These are phyloP conservation scores for Petrocephalus zakoni DNA, from an alignment of 2,113 vertebrate species.

Conservation along the genomic window DNA sequence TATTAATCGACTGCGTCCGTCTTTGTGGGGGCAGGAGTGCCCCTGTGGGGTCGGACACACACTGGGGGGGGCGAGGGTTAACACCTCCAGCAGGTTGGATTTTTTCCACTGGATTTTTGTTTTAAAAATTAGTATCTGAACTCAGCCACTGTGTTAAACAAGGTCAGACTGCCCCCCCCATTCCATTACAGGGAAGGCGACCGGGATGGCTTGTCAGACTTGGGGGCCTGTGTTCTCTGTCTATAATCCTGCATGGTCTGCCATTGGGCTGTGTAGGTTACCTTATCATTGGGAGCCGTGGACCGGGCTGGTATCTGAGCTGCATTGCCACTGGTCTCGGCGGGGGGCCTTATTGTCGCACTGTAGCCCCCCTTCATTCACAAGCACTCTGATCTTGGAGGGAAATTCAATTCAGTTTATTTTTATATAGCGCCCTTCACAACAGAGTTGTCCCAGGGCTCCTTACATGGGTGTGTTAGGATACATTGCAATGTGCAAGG, in stretches of 20 bases:
- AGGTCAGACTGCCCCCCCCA: not conserved
- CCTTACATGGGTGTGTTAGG: too few species aligned
- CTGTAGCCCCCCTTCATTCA: not conserved
- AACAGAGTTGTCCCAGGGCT: too few species aligned
- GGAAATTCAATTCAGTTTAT: too few species aligned
- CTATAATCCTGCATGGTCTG: not conserved
- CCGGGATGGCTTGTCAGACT: not conserved
- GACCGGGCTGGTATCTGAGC: not conserved
- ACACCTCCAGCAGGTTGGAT: not conserved
- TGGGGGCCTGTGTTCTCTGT: not conserved
- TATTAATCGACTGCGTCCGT: constrained; percentile 46
- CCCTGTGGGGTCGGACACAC: constrained; percentile 42
- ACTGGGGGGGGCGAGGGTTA: constrained; percentile 6
- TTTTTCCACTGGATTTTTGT: not conserved
- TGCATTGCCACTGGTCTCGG: not conserved
- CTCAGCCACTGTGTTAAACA: not conserved
- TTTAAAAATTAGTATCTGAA: not conserved
- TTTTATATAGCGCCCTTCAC: too few species aligned
- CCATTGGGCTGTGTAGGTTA: not conserved
- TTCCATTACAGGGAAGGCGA: not conserved
- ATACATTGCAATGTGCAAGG: too few species aligned
- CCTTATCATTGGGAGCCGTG: not conserved
- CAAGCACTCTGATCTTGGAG: not conserved
- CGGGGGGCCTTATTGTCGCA: not conserved
- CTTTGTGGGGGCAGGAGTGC: constrained; percentile 24